phyloP scores from a whole-genome alignment of 1,140 invertebrate genomes.

The Camponotus vicinus region DNA sequence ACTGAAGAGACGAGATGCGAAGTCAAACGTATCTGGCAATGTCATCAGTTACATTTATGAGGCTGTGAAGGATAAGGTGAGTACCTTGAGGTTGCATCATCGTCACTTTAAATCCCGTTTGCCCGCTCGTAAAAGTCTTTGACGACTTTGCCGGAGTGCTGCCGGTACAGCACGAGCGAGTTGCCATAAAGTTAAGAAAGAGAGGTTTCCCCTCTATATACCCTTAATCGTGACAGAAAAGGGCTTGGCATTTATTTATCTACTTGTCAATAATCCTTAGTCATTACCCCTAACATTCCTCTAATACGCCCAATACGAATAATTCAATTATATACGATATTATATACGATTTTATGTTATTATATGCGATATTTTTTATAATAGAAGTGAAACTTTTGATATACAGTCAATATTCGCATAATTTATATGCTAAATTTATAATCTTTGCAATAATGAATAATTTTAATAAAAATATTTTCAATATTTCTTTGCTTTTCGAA shows the following conservation, averaged over 20 bases:
- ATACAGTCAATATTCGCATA: background rate
- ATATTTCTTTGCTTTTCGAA: too few species aligned
- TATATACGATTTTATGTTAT: background rate
- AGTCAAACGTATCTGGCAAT: conserved; percentile 85
- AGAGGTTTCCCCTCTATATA: conserved; percentile 75
- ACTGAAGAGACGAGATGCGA: conserved; percentile 68
- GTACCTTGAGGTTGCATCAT: conserved; percentile 86
- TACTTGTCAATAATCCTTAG: conserved; percentile 80
- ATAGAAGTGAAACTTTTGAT: background rate
- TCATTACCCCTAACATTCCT: conserved; percentile 63
- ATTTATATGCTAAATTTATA: background rate
- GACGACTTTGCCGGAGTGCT: conserved; percentile 84
- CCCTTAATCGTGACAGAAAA: conserved; percentile 79
- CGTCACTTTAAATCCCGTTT: conserved; percentile 87
- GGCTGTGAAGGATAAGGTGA: conserved; percentile 85
- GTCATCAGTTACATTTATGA: conserved; percentile 87
- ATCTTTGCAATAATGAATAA: background rate
- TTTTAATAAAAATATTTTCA: background rate
- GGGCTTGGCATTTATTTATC: conserved; percentile 83
- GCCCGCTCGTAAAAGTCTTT: conserved; percentile 86
- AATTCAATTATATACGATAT: background rate
- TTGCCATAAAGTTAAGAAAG: conserved; percentile 83
- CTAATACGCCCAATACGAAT: background rate
- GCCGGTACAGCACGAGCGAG: conserved; percentile 79
- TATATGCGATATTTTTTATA: conserved; percentile 8